Conservation (phyloP, 2,888 invertebrate genomes). For the Eremobia ochroleuca region DNA sequence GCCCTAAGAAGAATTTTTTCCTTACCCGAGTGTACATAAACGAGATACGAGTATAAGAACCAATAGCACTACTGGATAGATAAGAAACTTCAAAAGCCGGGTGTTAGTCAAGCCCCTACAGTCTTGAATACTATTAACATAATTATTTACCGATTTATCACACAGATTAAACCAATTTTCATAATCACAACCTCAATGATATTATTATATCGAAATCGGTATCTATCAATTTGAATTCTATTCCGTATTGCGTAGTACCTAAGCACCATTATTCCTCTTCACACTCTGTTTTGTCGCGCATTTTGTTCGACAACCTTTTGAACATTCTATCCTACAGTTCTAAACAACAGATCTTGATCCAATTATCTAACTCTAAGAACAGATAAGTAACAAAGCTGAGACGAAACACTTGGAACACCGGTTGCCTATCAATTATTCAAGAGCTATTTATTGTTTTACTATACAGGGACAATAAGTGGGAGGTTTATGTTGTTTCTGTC, state of each 20-base stretch:
- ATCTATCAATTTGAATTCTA: neutral
- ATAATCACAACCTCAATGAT: neutral
- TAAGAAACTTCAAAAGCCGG: neutral
- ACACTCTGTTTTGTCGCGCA: neutral
- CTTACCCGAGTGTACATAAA: neutral
- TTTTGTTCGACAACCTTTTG: slow-evolving; percentile 5
- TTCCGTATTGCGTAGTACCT: neutral
- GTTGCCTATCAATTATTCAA: slow-evolving; percentile 78
- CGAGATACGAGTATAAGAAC: neutral
- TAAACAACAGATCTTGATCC: slow-evolving; percentile 83
- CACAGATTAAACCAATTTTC: neutral
- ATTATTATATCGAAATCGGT: neutral
- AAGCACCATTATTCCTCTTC: neutral
- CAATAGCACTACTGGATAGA: neutral
- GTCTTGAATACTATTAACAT: neutral
- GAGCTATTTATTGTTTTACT: slow-evolving; percentile 68
- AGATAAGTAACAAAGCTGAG: slow-evolving; percentile 81
- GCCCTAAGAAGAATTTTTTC: neutral
- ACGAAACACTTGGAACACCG: slow-evolving; percentile 72
- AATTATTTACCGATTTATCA: neutral
- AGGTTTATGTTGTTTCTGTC: slow-evolving; percentile 33
- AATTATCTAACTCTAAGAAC: slow-evolving; percentile 82
- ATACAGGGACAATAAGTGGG: slow-evolving; percentile 38
- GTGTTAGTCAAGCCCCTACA: neutral
- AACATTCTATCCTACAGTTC: slow-evolving; percentile 67